Base-by-base conservation (phyloP, 2,113 vertebrate genomes). In the Pachyramphus minor region DNA sequence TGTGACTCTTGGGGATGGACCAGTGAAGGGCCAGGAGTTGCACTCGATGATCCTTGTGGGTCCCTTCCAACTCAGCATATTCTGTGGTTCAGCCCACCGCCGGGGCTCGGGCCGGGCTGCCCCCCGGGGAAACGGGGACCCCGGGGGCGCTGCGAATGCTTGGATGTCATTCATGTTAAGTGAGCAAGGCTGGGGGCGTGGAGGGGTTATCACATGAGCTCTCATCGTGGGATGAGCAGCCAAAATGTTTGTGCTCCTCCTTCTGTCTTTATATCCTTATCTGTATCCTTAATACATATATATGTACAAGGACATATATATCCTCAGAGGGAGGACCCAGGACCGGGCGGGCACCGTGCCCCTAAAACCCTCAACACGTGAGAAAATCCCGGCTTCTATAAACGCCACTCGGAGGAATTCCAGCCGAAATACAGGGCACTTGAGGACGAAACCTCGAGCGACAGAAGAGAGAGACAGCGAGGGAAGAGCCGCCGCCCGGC, bases 311-410 rank as follows among this genome's bases (percentile, higher is more conserved):
- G 28, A 33, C 19, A 44, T 16, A 42, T 11, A 44, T 23, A 44
- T 31, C 28, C 33, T 31, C 1, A 33, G 22, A 39, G 22, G n/a
- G 9, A 62, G 30, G 33, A 49, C 3, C 13, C 37, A 6, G 55
- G 9, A 13, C 1, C 1, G 15, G 33, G 35, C 7, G 18, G 15
- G 7, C 23, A 77, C 31, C 9, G 5, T 1, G 17, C 2, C 41
- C 42, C 53, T 42, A 10, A 73, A 86, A n/a, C 37, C 10, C 53
- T 1, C 4, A 12, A 55, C 56, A 78, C 30, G 16, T 33, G 83
- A 55, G 71, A 42, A 59, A 64, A 56, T 3, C 33, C 13, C 3
- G 41, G 9, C 30, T 55, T 8, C 15, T 41, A 35, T 1, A 35
- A 56, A 42, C 35, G 12, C 25, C 44, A 3, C 33, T 8, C 1